A percentile compares a stretch with the other conserved stretches of the same genome.
These are phyloP conservation scores for Aspidoscelis tigris DNA, from an alignment of 2,113 vertebrate genomes.

Conservation along the genomic window DNA sequence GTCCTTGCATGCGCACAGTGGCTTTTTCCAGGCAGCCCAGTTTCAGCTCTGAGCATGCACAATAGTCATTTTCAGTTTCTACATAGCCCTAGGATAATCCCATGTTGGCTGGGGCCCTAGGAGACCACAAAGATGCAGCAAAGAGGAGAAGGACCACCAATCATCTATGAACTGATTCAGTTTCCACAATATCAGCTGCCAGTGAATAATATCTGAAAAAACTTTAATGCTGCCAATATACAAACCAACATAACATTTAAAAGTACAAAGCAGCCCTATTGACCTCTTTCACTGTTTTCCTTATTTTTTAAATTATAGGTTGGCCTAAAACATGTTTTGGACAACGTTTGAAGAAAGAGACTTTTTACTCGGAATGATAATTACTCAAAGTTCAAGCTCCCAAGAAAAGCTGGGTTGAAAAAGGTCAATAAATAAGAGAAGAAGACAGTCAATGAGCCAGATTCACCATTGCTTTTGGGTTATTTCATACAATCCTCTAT, in stretches of 20 bases:
- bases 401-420: background rate
- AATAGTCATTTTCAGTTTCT: no score
- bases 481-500: background rate
- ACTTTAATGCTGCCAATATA: constrained; percentile 51
- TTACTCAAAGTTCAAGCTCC: constrained; percentile 34
- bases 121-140: constrained; percentile 35
- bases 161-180: constrained; percentile 33
- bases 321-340: constrained; percentile 53
- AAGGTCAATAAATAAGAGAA: background rate
- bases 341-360: constrained; percentile 38
- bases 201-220: constrained; percentile 42
- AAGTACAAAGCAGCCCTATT: constrained; percentile 52
- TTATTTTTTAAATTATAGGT: constrained; percentile 66
- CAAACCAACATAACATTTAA: constrained; percentile 57
- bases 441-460: background rate
- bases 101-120: background rate
- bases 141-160: constrained; percentile 36
- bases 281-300: constrained; percentile 51
- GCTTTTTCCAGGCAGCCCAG: no score
- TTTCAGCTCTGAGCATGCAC: no score
- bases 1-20: no score
- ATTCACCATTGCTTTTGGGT: constrained; percentile 9
- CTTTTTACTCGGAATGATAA: constrained; percentile 52
- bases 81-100: no score
- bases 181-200: constrained; percentile 52